phyloP scores from a whole-genome alignment of 1,140 invertebrate species.

The Bombus superbus region DNA sequence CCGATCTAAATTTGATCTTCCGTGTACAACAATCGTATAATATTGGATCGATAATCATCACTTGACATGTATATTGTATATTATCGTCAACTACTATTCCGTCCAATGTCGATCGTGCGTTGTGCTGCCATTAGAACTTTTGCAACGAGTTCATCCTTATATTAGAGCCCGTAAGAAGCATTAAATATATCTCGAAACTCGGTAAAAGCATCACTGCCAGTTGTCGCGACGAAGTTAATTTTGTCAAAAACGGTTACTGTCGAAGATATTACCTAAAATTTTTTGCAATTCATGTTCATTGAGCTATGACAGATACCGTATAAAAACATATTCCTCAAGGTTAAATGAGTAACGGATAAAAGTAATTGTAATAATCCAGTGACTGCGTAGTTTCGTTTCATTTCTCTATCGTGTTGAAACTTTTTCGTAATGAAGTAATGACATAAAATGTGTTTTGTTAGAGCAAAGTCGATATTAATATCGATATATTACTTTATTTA shows the following conservation, averaged over 20 bases:
- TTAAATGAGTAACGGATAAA: constrained; percentile 43
- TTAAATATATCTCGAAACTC: background rate
- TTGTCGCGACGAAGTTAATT: background rate
- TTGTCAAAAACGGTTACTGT: background rate
- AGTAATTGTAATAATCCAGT: background rate
- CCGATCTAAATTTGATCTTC: background rate
- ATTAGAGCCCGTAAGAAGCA: background rate
- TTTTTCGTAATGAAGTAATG: background rate
- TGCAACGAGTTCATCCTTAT: constrained; percentile 7
- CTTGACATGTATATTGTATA: background rate
- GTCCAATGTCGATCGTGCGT: constrained; percentile 45
- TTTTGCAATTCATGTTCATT: constrained; percentile 12
- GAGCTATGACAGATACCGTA: constrained; percentile 36
- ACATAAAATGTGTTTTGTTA: background rate
- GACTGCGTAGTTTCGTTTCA: background rate
- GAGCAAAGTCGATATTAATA: background rate
- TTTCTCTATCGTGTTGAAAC: background rate
- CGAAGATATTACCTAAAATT: background rate
- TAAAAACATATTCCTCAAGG: constrained; percentile 35
- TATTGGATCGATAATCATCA: constrained; percentile 4
- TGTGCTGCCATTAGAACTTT: constrained; percentile 63
- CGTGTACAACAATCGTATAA: background rate
- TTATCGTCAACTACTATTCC: constrained; percentile 22
- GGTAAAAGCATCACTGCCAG: background rate
- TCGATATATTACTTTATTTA: background rate